Percentiles rank a stretch among this genome's conserved stretches.
Conservation (phyloP, 2,113 vertebrate genomes). For the Brachyhypopomus gauderio region DNA sequence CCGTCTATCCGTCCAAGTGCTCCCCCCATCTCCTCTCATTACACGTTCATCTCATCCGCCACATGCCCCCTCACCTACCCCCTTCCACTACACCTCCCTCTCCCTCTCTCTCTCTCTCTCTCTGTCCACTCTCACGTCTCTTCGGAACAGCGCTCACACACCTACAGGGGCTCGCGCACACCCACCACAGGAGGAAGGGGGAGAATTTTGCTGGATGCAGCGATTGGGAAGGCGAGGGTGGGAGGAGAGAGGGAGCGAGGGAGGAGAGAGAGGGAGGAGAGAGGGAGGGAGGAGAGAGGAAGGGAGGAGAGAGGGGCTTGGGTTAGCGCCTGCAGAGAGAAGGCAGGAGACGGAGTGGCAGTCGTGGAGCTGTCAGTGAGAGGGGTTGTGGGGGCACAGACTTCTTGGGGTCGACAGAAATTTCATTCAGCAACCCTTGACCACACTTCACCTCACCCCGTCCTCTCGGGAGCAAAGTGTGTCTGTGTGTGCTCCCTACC, state of each 20-base stretch:
- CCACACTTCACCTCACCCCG: too few species aligned
- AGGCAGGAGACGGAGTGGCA: conserved; percentile 30
- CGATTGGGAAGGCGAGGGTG: conserved; percentile 51
- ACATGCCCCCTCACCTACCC: conserved; percentile 48
- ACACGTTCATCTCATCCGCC: conserved; percentile 54
- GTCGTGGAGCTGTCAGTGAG: not conserved
- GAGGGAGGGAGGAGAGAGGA: conserved; percentile 22
- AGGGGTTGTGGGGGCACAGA: conserved; percentile 26
- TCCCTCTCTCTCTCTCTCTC: conserved; percentile 33
- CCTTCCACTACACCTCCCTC: conserved; percentile 37
- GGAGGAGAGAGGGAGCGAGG: conserved; percentile 45
- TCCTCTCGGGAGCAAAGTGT: not conserved
- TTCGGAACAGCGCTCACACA: conserved; percentile 51
- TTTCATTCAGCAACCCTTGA: not conserved
- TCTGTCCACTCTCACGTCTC: conserved; percentile 48
- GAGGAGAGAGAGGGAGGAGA: conserved; percentile 48
- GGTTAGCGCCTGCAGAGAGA: not conserved
- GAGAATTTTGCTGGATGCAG: conserved; percentile 67
- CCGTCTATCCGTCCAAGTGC: conserved; percentile 73
- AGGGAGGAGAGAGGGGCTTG: conserved; percentile 31
- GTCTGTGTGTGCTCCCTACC: conserved; percentile 18
- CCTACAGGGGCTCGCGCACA: conserved; percentile 40
- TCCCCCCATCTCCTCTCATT: conserved; percentile 75
- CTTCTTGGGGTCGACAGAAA: conserved; percentile 40
- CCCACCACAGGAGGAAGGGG: conserved; percentile 60